phyloP scores from a whole-genome alignment of 2,888 invertebrate genomes.

The Lomographa bimaculata region DNA sequence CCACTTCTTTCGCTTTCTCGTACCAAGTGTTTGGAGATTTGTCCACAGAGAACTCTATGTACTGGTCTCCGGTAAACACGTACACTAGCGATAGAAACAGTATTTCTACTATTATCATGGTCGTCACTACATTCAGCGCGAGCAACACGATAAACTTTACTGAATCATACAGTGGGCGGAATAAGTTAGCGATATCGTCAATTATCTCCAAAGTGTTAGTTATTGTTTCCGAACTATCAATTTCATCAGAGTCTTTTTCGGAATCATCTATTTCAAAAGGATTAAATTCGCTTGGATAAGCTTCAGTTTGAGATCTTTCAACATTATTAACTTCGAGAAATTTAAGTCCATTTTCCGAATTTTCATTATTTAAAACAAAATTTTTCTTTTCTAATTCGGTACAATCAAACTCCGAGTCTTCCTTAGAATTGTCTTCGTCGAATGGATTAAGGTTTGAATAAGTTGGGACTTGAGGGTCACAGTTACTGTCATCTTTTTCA shows the following conservation, averaged over 20 bases:
- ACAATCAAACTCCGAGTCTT: too few species aligned
- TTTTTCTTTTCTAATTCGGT: too few species aligned
- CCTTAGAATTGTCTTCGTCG: too few species aligned
- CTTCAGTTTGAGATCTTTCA: too few species aligned
- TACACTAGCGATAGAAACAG: constrained; percentile 49
- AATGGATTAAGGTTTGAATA: too few species aligned
- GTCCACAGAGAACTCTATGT: constrained; percentile 51
- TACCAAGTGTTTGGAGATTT: constrained; percentile 46
- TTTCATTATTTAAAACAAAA: too few species aligned
- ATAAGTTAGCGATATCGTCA: constrained; percentile 21
- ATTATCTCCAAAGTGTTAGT: constrained; percentile 18
- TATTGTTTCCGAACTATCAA: too few species aligned
- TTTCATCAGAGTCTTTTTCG: constrained; percentile 12
- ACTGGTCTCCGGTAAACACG: constrained; percentile 50
- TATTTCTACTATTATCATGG: constrained; percentile 46
- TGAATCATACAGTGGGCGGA: constrained; percentile 35
- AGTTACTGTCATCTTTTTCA: constrained; percentile 21
- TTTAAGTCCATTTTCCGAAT: too few species aligned
- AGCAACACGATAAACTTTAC: constrained; percentile 53
- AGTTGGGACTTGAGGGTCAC: too few species aligned
- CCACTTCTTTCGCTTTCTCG: constrained; percentile 45
- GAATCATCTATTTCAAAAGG: constrained; percentile 5
- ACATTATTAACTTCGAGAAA: too few species aligned
- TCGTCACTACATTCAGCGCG: constrained; percentile 46
- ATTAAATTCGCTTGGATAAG: too few species aligned